phyloP scores from a whole-genome alignment of 37 sponge, comb jelly and placozoan species.

The Cliona cf. orientalis region DNA sequence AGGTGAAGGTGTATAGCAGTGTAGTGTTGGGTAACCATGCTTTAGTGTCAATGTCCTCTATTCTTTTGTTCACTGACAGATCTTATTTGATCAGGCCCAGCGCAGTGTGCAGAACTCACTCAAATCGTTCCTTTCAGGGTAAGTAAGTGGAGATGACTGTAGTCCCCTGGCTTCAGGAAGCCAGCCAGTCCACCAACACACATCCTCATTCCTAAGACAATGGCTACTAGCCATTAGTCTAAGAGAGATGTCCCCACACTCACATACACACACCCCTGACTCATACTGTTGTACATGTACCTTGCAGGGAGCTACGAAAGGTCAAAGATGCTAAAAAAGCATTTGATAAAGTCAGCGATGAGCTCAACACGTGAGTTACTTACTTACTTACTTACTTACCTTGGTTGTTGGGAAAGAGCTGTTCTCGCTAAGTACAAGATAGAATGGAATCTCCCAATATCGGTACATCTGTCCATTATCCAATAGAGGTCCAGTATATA shows the following conservation, averaged over 20 bases:
- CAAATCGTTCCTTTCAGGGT: conserved; percentile 63
- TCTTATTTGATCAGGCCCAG: conserved; percentile 65
- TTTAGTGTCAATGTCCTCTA: not conserved
- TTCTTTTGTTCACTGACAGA: conserved; percentile 28
- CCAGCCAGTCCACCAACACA: no score
- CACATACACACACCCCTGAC: not conserved
- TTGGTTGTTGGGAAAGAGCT: no score
- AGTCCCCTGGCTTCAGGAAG: no score
- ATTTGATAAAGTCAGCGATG: conserved; percentile 69
- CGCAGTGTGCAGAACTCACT: conserved; percentile 49
- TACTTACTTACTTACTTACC: no score
- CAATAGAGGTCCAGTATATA: no score
- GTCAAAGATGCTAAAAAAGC: conserved; percentile 69
- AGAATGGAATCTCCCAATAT: not conserved
- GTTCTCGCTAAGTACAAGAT: not conserved
- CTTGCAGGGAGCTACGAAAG: conserved; percentile 63
- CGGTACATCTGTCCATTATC: no score
- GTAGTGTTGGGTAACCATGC: not conserved
- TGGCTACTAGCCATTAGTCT: no score
- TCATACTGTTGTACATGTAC: not conserved
- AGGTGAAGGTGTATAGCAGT: no score
- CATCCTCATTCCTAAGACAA: no score
- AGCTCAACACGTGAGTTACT: conserved; percentile 59
- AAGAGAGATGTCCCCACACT: no score
- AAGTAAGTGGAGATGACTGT: not conserved